A percentile compares a stretch with the other conserved stretches of the same genome.
phyloP scores from a whole-genome alignment of 2,888 invertebrate species.

The Cinara cedri region DNA sequence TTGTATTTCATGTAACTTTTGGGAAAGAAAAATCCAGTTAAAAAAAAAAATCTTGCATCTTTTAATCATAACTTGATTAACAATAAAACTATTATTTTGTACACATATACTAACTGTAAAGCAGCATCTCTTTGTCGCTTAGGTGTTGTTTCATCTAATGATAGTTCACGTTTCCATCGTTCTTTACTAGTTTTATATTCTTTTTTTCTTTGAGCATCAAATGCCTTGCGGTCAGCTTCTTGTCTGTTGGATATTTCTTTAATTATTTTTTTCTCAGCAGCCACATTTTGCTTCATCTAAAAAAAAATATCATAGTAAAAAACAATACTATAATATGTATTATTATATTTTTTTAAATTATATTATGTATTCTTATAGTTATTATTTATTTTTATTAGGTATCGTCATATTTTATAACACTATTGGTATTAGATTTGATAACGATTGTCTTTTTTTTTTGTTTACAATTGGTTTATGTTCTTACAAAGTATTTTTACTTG shows the following conservation, averaged over 20 bases:
- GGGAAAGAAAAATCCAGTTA: no score
- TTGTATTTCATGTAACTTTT: no score
- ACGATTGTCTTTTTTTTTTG: no score
- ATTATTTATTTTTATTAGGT: no score
- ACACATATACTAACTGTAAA: conserved; percentile 70
- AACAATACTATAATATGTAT: not conserved
- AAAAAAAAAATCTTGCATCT: no score
- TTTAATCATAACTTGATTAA: no score
- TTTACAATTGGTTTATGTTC: no score
- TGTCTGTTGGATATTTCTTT: conserved; percentile 90
- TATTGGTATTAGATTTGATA: no score
- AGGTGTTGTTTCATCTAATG: conserved; percentile 89
- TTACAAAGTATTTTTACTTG: no score
- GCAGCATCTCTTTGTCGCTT: conserved; percentile 90
- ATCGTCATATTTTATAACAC: no score
- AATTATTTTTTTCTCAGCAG: conserved; percentile 88
- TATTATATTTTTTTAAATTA: not conserved
- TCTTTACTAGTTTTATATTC: conserved; percentile 97
- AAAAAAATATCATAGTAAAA: conserved; percentile 49
- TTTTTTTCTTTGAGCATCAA: conserved; percentile 90
- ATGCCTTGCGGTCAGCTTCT: conserved; percentile 89
- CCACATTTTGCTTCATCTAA: conserved; percentile 80
- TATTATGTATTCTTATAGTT: no score
- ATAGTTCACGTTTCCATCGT: conserved; percentile 91
- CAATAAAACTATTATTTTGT: no score